phyloP scores from a whole-genome alignment of 2,113 vertebrate species.

The Lepus americanus region DNA sequence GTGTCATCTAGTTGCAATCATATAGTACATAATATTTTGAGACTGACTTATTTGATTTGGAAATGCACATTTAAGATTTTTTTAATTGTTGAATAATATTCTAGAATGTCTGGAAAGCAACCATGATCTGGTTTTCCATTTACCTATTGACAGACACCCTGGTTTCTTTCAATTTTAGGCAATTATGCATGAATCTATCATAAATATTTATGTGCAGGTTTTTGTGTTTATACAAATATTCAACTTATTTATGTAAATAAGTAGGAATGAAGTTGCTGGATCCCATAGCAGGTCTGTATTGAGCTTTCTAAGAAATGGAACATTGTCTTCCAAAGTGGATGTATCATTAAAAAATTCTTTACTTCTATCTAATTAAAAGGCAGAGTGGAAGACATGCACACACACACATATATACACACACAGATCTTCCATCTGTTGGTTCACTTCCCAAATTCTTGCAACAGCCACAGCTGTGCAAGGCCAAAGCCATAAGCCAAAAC shows the following conservation, averaged over 20 bases:
- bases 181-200: neutral
- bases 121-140: neutral
- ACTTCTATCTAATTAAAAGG: too few relatives aligned
- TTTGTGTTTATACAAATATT: neutral
- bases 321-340: neutral
- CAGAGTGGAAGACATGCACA: too few relatives aligned
- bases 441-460: too few relatives aligned
- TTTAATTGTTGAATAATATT: neutral
- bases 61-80: neutral
- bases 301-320: neutral
- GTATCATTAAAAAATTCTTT: too few relatives aligned
- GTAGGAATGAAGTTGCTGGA: neutral
- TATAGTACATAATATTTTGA: neutral
- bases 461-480: too few relatives aligned
- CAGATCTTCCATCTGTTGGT: too few relatives aligned
- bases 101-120: neutral
- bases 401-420: too few relatives aligned
- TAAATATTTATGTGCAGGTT: neutral
- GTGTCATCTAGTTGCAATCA: neutral
- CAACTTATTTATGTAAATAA: neutral
- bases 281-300: neutral
- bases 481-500: too few relatives aligned
- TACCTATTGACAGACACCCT: neutral
- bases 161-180: neutral
- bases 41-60: neutral